Base-by-base conservation (phyloP, 2,797 vertebrate genomes). In the Peromyscus aztecus region DNA sequence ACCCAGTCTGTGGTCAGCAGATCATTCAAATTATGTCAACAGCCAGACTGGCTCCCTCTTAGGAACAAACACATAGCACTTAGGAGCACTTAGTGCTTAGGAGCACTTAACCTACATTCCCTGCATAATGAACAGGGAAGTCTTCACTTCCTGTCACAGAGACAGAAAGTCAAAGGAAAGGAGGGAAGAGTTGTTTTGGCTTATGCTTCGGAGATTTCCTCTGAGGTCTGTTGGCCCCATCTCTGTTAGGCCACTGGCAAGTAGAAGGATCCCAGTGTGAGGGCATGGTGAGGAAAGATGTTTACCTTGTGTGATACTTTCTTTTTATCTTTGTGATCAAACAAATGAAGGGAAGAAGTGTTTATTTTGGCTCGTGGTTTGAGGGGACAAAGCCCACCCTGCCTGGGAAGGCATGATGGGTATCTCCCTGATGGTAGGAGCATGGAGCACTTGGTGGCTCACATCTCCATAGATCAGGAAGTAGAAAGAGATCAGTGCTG, bases 401-500 rank as follows among this genome's bases (percentile, higher is more conserved):
- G 27, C 27, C 27, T 84, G 59, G 59, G 40, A 84, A 84, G 59
- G 40, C 40, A 34, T 21, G 29, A 17, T 7, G 10, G 59, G 27
- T 31, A 7, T 13, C 24, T 82, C 37, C 24, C n/a, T 29, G 80
- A 40, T 16, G 23, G 80, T 0, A 8, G 24, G 37, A 29, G 6
- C n/a, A 9, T 2, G 21, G 4, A 29, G 4, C n/a, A 61, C n/a
- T 7, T 29, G 24, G 6, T 4, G 3, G 12, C 21, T 40, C 55
- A 59, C 80, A 40, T 59, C 21, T 61, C 57, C 14, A 59, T 4
- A 61, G 59, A 43, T 17, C 40, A 63, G 37, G 24, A 23, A 57
- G 76, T 19, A 19, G 29, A 80, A 13, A 8, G 23, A 63, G 37
- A 43, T 29, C 24, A 63, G 24, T 16, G 57, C 52, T 40, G 65